phyloP scores from a whole-genome alignment of 2,888 invertebrate species.

The Molorchus minor region DNA sequence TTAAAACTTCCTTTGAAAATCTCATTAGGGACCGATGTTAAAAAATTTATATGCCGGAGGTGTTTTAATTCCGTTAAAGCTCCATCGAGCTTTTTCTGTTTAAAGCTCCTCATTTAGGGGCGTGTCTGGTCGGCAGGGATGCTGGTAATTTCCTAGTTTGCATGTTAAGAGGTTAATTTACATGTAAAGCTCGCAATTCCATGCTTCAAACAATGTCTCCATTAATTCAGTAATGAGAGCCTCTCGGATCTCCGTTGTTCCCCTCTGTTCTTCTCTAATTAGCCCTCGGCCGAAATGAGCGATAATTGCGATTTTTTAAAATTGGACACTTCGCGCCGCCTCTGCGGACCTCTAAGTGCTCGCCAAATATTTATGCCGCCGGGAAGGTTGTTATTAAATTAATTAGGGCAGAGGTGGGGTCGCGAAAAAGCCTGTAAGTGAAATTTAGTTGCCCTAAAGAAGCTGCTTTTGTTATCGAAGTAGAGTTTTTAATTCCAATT shows the following conservation, averaged over 20 bases:
- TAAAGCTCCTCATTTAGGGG: conserved; percentile 39
- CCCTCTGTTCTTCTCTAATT: conserved; percentile 50
- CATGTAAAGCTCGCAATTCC: conserved; percentile 60
- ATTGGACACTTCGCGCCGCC: conserved; percentile 35
- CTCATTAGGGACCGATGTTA: conserved; percentile 17
- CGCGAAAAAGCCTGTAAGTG: conserved; percentile 3
- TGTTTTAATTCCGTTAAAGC: conserved; percentile 35
- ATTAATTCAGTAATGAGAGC: conserved; percentile 61
- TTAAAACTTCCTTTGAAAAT: conserved; percentile 26
- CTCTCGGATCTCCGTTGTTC: conserved; percentile 42
- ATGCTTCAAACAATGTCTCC: conserved; percentile 62
- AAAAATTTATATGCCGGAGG: conserved; percentile 20
- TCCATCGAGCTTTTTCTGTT: conserved; percentile 28
- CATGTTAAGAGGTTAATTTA: conserved; percentile 63
- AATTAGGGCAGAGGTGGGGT: conserved; percentile 20
- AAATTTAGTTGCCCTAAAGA: no score
- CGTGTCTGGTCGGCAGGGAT: conserved; percentile 49
- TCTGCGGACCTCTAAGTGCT: conserved; percentile 7
- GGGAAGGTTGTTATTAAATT: conserved; percentile 22
- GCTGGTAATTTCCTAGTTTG: conserved; percentile 62
- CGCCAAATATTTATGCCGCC: conserved; percentile 23
- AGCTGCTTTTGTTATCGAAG: no score
- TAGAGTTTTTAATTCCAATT: no score
- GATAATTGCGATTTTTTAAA: conserved; percentile 40
- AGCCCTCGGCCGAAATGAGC: conserved; percentile 52